Percentiles rank a stretch among this genome's conserved stretches.
These are phyloP conservation scores for Scaptomyza parva DNA, from an alignment of 2,888 invertebrate species.

Conservation along the genomic window DNA sequence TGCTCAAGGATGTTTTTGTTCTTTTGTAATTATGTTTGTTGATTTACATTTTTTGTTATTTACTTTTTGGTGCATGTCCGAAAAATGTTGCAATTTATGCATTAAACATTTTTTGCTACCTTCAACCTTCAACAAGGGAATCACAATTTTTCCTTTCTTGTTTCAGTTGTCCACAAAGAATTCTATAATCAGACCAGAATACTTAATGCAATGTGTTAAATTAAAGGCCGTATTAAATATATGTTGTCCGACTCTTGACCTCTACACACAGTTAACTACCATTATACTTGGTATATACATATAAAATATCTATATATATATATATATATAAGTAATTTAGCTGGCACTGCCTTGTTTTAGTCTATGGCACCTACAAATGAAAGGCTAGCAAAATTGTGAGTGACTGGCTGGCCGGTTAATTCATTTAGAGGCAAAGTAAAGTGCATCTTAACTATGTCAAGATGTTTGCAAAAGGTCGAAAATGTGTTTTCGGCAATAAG, in stretches of 20 bases:
- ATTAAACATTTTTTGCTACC: conserved; percentile 3
- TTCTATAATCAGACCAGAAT: conserved; percentile 29
- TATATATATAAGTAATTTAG: conserved; percentile 42
- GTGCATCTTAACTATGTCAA: conserved; percentile 11
- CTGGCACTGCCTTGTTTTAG: conserved; percentile 38
- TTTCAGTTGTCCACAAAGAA: conserved; percentile 11
- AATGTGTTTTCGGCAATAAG: no score
- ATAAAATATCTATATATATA: background rate
- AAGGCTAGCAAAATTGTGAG: conserved; percentile 56
- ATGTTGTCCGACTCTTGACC: conserved; percentile 39
- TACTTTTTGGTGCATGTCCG: background rate
- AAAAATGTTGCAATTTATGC: background rate
- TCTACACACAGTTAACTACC: conserved; percentile 29
- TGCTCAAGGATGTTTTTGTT: background rate
- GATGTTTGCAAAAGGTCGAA: background rate
- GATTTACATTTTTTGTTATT: conserved; percentile 1
- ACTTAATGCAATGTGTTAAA: conserved; percentile 23
- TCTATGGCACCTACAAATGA: conserved; percentile 49
- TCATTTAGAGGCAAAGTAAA: conserved; percentile 15
- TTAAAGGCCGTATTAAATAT: conserved; percentile 22
- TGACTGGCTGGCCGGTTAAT: conserved; percentile 31
- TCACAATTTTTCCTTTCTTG: conserved; percentile 2
- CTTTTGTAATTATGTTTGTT: conserved; percentile 3
- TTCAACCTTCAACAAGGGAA: background rate
- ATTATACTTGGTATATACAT: background rate